Base-by-base conservation (phyloP, 2,888 invertebrate genomes). In the Agrenia bidenticulata region DNA sequence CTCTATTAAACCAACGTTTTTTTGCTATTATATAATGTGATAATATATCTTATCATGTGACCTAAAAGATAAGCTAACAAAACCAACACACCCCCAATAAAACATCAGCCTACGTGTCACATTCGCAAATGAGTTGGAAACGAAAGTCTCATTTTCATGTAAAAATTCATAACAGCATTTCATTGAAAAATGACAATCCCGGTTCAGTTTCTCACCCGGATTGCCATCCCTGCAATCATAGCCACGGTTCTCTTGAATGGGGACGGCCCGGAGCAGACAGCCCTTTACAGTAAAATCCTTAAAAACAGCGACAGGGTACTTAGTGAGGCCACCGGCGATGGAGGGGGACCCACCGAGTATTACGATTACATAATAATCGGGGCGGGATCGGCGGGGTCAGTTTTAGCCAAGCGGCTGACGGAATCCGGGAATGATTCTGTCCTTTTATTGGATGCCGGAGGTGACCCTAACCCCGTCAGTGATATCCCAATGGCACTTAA, bases 381-480 rank as follows among this genome's bases (percentile, higher is more conserved):
- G 15, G 59, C 27, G 23, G 64, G 64, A 2, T 32, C 27, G 9
- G 32, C 54, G 9, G 54, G 54, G 9, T 9, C 58, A 17, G 45
- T 58, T 9, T 17, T 58, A n/a, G 58, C 58, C 1, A 58, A 58
- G 2, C 21, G 58, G 15, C n/a, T 58, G 23, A 19, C 58, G 7
- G 19, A 11, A 17, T 1, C 41, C 23, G 42, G 64, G 42, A 39
- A 15, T 11, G 56, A 53, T 21, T 41, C 26, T 2, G 61, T 66
- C 13, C 17, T 66, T 2, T 19, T 69, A 1, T 37, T 66, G 26
- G 49, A 61, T 21, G 53, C 37, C 37, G 66, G 66, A 37, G 69
- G 67, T 1, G 73, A 71, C 27, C 73, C 73, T 4, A 73, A 71
- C 61, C 70, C 71, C 0, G 5, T 67, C 11, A 26, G 54, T 2